Percentiles rank a stretch among this genome's conserved stretches.
Evolutionary conservation across 2,113 vertebrate species (phyloP).

Genomic region (Microtus pennsylvanicus): DNA sequence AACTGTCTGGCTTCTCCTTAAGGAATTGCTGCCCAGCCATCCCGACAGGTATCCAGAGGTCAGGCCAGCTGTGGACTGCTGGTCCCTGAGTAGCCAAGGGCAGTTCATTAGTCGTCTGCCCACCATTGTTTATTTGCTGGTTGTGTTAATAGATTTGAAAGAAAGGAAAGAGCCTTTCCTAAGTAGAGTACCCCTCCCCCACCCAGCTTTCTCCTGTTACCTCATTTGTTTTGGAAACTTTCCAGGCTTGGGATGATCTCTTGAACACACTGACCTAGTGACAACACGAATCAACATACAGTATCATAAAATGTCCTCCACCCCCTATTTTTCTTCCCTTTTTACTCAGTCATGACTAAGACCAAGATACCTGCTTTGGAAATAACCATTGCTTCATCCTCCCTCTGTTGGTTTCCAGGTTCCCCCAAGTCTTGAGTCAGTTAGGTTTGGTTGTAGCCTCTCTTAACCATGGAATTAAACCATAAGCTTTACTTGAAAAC

Average conservation of each 20-base stretch:
- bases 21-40: conserved; percentile 59
- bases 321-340: background rate
- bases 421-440: background rate
- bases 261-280: background rate
- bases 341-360: background rate
- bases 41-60: conserved; percentile 53
- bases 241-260: conserved; percentile 1
- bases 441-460: background rate
- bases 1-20: conserved; percentile 31
- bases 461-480: background rate
- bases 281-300: background rate
- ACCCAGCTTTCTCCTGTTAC: background rate
- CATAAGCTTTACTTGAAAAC: conserved; percentile 33
- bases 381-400: background rate
- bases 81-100: conserved; percentile 42
- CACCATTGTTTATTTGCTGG: conserved; percentile 63
- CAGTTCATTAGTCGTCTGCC: conserved; percentile 57
- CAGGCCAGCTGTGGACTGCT: conserved; percentile 38
- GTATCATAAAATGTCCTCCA: conserved; percentile 15
- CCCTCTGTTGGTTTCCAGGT: background rate
- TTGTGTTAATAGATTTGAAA: conserved; percentile 44
- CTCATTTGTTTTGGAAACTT: conserved; percentile 9
- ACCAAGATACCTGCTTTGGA: conserved; percentile 35
- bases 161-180: conserved; percentile 20
- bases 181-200: background rate